Evolutionary conservation across 2,888 invertebrate species (phyloP).

Genomic region (Andrena bicolor): DNA sequence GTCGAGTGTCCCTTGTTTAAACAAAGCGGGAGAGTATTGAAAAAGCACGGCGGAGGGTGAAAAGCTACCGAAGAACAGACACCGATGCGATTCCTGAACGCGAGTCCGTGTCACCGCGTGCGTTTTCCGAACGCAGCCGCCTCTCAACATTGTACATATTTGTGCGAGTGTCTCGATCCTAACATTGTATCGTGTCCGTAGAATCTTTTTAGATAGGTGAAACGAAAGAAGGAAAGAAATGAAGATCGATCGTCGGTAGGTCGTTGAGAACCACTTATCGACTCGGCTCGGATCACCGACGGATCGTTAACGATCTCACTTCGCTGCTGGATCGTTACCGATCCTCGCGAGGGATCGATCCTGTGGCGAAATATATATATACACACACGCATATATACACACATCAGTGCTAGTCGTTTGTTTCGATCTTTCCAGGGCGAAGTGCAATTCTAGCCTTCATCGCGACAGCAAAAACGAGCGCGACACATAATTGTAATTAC

Average conservation of each 20-base stretch:
- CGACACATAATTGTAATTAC: neutral
- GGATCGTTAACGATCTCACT: conserved; percentile 34
- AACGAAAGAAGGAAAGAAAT: conserved; percentile 24
- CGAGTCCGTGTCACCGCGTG: conserved; percentile 56
- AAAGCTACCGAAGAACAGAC: conserved; percentile 12
- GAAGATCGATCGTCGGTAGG: conserved; percentile 53
- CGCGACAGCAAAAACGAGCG: neutral
- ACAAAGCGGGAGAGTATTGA: conserved; percentile 30
- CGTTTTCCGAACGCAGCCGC: conserved; percentile 53
- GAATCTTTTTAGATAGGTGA: conserved; percentile 60
- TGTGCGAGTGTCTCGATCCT: conserved; percentile 55
- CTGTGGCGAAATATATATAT: conserved; percentile 29
- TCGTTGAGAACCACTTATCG: conserved; percentile 30
- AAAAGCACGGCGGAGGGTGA: conserved; percentile 15
- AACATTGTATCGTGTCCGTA: conserved; percentile 60
- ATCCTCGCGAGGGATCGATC: conserved; percentile 46
- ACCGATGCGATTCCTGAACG: conserved; percentile 46
- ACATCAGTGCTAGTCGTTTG: conserved; percentile 11
- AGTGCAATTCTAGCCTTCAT: conserved; percentile 17
- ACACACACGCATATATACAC: neutral
- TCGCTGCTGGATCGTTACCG: conserved; percentile 41
- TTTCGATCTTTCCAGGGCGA: conserved; percentile 26
- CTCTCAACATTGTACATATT: conserved; percentile 63
- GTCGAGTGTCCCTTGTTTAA: conserved; percentile 7
- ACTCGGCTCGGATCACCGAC: conserved; percentile 48